Base-by-base conservation (phyloP, 2,113 vertebrate species). In the Amia ocellicauda region DNA sequence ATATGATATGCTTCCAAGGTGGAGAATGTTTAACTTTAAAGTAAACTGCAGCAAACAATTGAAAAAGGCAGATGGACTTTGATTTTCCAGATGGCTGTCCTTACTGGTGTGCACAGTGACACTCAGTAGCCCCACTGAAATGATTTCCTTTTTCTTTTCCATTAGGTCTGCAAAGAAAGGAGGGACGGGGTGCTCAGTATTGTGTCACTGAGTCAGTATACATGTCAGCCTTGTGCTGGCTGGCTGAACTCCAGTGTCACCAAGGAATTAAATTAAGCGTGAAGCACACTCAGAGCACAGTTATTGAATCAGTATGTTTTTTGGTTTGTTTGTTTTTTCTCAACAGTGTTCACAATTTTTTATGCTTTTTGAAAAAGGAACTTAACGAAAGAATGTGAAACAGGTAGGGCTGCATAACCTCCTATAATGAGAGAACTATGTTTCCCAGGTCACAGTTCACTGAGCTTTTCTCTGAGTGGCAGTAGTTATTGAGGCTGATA, bases 51-150 rank as follows among this genome's bases (percentile, higher is more conserved):
- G 63, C 68, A 70, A 73, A 77, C 60, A 57, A 64, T 71, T 77
- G 63, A 86, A 89, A 86, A 89, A 89, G 89, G 88, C 79, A 54
- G 64, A 73, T 82, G 86, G 80, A 82, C 83, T 86, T 89, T 89
- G 83, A 88, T 87, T 88, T 86, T 90, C 86, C 89, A 89, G 86
- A 90, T 89, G 88, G 89, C 84, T 84, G 81, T 87, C 86, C 83
- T 86, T 81, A 86, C 79, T 84, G 83, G 81, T 85, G 68, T 70
- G 85, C 81, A 80, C 78, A 73, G 81, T 87, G 86, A 88, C 89
- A 89, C 85, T 80, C 82, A 85, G 81, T 78, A 79, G 79, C 78
- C 84, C 87, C 86, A 87, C 85, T 89, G 85, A 89, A 84, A 89
- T 85, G n/a, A 83, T 86, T 80, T 82, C 79, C 81, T 86, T 41